Base-by-base conservation (phyloP, 2,888 invertebrate genomes). In the Monoplex corrugatus region DNA sequence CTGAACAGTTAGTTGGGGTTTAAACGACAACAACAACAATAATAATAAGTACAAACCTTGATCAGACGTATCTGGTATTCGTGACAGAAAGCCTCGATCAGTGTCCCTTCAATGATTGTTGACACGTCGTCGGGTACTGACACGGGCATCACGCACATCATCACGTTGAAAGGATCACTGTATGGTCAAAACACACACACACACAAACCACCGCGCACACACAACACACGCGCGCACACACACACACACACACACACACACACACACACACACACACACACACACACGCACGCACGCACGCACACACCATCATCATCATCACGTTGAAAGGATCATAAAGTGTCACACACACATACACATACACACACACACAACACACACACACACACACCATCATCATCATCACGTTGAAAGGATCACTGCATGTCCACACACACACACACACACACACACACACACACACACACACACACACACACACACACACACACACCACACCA, bases 31-130 rank as follows among this genome's bases (percentile, higher is more conserved):
- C n/a, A n/a, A n/a, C n/a, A n/a, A n/a, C n/a, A n/a, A n/a, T n/a
- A n/a, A n/a, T n/a, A 35, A 16, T 75, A 13, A 13, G 35, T 23
- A 83, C 89, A 88, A 90, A 95, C 95, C 95, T 95, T 95, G 23
- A 95, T 87, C 38, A 95, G 89, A 19, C 91, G 88, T 80, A 95
- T 95, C 87, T 94, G 94, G 83, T 95, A 94, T 88, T 95, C 95
- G 93, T 93, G 92, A 90, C 95, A 95, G 91, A 94, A 95, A 0
- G 95, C 95, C 87, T 95, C 95, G 23, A 95, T 94, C 75, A 95
- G 92, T 75, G 94, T 95, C 63, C 94, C 94, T 44, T 95, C 94
- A 40, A 95, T 95, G 85, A 94, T 93, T 68, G 93, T 91, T 5
- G 94, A 92, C 19, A 95, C 93, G 87, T 95, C 95, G 50, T 91